phyloP scores from a whole-genome alignment of 2,888 invertebrate species.

The Macroteleia sp. region DNA sequence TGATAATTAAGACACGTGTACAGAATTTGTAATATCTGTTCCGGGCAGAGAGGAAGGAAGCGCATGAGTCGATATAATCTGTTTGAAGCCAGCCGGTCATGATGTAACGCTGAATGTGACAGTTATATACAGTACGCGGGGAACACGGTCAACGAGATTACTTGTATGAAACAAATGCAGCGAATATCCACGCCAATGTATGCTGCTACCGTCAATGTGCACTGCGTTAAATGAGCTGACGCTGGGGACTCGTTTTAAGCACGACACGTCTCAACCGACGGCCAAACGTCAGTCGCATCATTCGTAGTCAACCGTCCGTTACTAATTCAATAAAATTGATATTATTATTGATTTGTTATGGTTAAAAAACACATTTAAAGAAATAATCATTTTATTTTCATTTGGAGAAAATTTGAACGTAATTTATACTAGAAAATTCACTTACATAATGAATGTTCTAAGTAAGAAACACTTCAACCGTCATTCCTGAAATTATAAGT shows the following conservation, averaged over 20 bases:
- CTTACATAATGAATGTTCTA: too few species aligned
- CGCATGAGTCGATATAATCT: conserved; percentile 63
- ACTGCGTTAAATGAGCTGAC: conserved; percentile 57
- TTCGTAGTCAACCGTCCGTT: conserved; percentile 45
- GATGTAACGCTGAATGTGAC: conserved; percentile 64
- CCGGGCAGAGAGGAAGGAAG: conserved; percentile 47
- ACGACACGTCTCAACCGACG: conserved; percentile 50
- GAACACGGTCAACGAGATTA: conserved; percentile 66
- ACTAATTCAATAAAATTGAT: conserved; percentile 57
- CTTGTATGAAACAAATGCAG: conserved; percentile 65
- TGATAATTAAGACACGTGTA: conserved; percentile 46
- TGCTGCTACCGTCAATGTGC: conserved; percentile 46
- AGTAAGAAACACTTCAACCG: too few species aligned
- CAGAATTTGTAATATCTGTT: conserved; percentile 51
- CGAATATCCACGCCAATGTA: conserved; percentile 59
- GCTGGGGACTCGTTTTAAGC: conserved; percentile 52
- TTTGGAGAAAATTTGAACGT: too few species aligned
- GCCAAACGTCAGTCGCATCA: conserved; percentile 56
- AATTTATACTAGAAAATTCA: too few species aligned
- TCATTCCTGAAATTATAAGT: too few species aligned
- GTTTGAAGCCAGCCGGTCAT: conserved; percentile 57
- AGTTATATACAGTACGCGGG: conserved; percentile 58
- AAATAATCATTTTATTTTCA: conserved; percentile 21
- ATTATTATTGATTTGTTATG: conserved; percentile 51
- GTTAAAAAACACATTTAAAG: conserved; percentile 14